Conservation (phyloP, 2,113 vertebrate species). For the Caranx ignobilis region DNA sequence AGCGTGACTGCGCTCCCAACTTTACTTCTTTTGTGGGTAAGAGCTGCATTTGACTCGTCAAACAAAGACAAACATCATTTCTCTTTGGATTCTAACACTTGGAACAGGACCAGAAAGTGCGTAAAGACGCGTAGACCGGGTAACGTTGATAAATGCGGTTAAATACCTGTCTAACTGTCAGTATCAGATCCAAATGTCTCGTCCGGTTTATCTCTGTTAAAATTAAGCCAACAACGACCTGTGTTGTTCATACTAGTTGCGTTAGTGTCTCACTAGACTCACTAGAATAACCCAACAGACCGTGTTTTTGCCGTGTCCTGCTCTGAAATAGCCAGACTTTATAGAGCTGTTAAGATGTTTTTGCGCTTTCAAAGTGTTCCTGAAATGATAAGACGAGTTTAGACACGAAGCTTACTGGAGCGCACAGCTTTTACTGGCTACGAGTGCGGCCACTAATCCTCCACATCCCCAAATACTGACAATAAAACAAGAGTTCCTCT, state of each 20-base stretch:
- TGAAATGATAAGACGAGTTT: background rate
- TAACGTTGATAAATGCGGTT: background rate
- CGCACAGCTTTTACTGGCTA: slow-evolving; percentile 16
- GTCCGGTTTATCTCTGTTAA: background rate
- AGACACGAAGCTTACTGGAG: background rate
- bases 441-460: background rate
- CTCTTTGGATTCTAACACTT: background rate
- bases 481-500: background rate
- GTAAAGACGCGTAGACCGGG: slow-evolving; percentile 3
- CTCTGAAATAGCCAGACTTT: background rate
- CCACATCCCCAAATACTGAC: background rate
- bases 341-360: background rate
- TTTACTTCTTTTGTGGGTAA: slow-evolving; percentile 63
- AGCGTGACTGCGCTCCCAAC: slow-evolving; percentile 48
- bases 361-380: background rate
- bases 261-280: slow-evolving; percentile 13
- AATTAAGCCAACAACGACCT: background rate
- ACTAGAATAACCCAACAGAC: background rate
- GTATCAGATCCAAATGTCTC: background rate
- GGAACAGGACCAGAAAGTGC: background rate
- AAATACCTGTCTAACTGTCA: background rate
- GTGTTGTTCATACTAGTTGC: background rate
- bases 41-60: slow-evolving; percentile 22
- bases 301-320: background rate
- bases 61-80: background rate